phyloP scores from a whole-genome alignment of 1,140 invertebrate species.

The Andricus grossulariae region DNA sequence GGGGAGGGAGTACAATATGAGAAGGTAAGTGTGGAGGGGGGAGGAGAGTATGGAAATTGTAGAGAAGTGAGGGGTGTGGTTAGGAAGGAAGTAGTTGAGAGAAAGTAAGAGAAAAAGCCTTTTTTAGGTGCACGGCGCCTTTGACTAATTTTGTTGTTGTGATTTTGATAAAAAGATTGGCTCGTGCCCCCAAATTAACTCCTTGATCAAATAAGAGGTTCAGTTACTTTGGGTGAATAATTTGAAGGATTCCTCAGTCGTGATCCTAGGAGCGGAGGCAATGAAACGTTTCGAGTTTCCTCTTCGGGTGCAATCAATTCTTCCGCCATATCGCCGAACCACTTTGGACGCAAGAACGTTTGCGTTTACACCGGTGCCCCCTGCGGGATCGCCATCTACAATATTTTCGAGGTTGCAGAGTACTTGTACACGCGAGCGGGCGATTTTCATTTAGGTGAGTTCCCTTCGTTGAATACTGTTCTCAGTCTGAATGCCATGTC shows the following conservation, averaged over 20 bases:
- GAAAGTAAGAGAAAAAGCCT: too few relatives aligned
- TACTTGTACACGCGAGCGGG: conserved; percentile 40
- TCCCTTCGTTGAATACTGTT: conserved; percentile 53
- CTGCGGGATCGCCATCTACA: conserved; percentile 50
- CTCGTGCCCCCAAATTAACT: conserved; percentile 21
- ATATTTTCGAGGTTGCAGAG: conserved; percentile 58
- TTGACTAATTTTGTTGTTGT: neutral
- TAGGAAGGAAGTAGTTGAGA: too few relatives aligned
- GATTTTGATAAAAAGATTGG: neutral
- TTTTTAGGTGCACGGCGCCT: too few relatives aligned
- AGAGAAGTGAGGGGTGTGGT: too few relatives aligned
- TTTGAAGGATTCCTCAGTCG: conserved; percentile 22
- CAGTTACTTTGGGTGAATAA: conserved; percentile 25
- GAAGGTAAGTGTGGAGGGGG: too few relatives aligned
- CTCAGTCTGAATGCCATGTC: neutral
- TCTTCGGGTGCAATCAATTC: conserved; percentile 61
- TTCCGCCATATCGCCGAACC: conserved; percentile 55
- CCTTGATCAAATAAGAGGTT: conserved; percentile 15
- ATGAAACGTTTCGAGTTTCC: conserved; percentile 54
- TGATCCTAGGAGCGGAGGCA: conserved; percentile 35
- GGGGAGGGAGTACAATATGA: too few relatives aligned
- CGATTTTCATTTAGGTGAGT: conserved; percentile 52
- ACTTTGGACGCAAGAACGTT: conserved; percentile 54
- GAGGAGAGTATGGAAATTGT: too few relatives aligned
- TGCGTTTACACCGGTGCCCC: conserved; percentile 44